Conservation (phyloP, 2,113 vertebrate genomes). For the Vireo altiloquus region DNA sequence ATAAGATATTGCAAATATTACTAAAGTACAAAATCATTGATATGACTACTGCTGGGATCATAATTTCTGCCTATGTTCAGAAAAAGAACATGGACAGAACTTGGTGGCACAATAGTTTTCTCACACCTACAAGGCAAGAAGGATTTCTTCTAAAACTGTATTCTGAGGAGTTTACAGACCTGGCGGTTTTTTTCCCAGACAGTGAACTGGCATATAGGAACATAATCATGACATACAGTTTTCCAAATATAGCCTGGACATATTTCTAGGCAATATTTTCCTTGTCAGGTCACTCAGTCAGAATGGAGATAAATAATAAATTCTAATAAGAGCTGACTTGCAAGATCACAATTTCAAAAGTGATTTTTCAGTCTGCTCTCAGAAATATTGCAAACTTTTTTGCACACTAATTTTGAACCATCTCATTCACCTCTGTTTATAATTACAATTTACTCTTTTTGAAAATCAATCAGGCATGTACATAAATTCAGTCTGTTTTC, state of each 20-base stretch:
- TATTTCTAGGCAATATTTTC: neutral
- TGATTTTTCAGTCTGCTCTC: neutral
- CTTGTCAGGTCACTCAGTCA: neutral
- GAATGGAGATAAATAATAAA: neutral
- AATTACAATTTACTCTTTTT: neutral
- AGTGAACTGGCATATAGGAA: neutral
- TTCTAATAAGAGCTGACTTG: neutral
- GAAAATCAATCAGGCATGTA: neutral
- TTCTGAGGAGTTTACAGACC: neutral
- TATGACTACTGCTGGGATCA: neutral
- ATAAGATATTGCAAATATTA: neutral
- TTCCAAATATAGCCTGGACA: neutral
- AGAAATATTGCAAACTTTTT: neutral
- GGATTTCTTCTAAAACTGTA: neutral
- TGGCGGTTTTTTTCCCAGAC: fast-evolving
- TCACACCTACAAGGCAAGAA: neutral
- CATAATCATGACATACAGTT: neutral
- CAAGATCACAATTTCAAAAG: neutral
- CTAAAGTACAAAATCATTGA: neutral
- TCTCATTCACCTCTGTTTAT: neutral
- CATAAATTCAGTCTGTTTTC: neutral
- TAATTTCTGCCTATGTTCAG: neutral
- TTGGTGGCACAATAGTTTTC: neutral
- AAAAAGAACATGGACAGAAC: neutral
- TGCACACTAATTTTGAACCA: neutral